Base-by-base conservation (phyloP, 2,113 vertebrate genomes). In the Oncorhynchus mykiss region DNA sequence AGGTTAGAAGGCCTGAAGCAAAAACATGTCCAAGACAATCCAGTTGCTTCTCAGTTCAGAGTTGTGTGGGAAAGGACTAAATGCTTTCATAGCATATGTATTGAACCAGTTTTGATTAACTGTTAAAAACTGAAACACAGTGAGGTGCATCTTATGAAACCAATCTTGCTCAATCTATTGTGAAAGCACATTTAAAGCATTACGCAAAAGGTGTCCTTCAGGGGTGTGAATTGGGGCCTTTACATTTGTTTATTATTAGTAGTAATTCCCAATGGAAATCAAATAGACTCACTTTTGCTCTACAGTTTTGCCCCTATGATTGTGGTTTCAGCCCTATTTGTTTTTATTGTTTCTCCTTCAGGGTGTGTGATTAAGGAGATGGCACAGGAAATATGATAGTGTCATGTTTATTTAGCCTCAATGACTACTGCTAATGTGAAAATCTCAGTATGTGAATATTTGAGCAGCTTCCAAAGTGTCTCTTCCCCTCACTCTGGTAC, bases 221-320 rank as follows among this genome's bases (percentile, higher is more conserved):
- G 80, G 78, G 71, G 82, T 81, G 71, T 66, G 75, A 24, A 70
- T 57, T 11, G 16, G 79, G 81, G 39, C 75, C 68, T 24, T 78
- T 73, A 51, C 5, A 2, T 72, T 79, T 65, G 66, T 51, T 78
- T 24, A 22, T 83, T 79, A 81, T 80, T 76, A 87, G 83, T 79
- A 78, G 69, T 76, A 80, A 85, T 83, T 72, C 78, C 31, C 74
- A 82, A 51, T 62, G 67, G 83, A 84, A 85, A 88, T 87, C 86
- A 75, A 54, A 88, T 87, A 57, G 18, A 24, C 27, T 79, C 80
- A 62, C 77, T 82, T 81, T 76, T 82, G 81, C 78, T 62, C 67
- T 49, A 83, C 69, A 72, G 66, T 86, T 88, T 85, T 82, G 81
- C 78, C 78, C 81, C 80, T 71, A 87, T 87, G 84, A 80, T 84